These are phyloP conservation scores for Akabosia matsudoensis DNA, from an alignment of 1,140 invertebrate genomes.

Conservation along the genomic window DNA sequence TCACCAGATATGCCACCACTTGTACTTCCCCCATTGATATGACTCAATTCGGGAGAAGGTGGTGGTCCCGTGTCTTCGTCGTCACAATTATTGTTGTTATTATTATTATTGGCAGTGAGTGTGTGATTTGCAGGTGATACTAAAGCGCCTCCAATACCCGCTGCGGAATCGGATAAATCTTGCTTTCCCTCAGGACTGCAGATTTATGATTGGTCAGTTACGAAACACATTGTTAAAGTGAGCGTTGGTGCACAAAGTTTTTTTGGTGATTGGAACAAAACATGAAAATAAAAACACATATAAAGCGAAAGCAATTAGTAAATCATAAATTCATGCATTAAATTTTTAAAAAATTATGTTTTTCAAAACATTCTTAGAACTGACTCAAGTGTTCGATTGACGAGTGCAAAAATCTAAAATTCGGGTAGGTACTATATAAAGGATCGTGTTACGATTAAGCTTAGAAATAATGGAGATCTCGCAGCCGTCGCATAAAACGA, in stretches of 20 bases:
- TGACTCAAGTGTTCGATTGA: not conserved
- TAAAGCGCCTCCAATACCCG: conserved; percentile 11
- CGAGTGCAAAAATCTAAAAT: too few relatives aligned
- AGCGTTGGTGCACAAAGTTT: not conserved
- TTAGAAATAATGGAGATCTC: too few relatives aligned
- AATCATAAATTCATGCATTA: not conserved
- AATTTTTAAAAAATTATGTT: not conserved
- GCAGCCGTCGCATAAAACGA: too few relatives aligned
- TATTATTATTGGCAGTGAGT: conserved; percentile 10
- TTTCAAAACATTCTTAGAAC: not conserved
- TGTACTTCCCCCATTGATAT: not conserved
- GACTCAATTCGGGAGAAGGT: conserved; percentile 8
- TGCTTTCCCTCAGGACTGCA: conserved; percentile 44
- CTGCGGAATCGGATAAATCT: conserved; percentile 30
- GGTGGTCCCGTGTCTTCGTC: not conserved
- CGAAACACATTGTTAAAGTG: too few relatives aligned
- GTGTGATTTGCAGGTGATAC: not conserved
- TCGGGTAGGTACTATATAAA: too few relatives aligned
- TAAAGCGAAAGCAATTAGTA: not conserved
- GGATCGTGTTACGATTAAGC: too few relatives aligned
- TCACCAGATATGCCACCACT: not conserved
- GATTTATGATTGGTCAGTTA: too few relatives aligned
- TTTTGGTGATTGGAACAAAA: not conserved
- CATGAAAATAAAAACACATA: conserved; percentile 22
- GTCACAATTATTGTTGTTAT: conserved; percentile 28